phyloP scores from a whole-genome alignment of 1,140 invertebrate species.

The Olivierus martensii region DNA sequence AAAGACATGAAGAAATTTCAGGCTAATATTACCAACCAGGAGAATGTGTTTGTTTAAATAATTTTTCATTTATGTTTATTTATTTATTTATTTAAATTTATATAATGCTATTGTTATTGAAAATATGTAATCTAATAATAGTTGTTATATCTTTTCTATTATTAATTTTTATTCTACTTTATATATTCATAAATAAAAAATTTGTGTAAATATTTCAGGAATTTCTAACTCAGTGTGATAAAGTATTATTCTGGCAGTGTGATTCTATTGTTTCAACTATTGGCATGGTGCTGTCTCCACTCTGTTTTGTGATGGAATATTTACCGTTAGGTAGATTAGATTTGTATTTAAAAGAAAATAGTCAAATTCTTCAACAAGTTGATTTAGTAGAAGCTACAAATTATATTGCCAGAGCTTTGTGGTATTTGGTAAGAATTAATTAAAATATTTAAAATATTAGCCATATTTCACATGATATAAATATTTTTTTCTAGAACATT shows the following conservation, averaged over 20 bases:
- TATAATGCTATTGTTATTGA: too few species aligned
- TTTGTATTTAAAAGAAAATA: conserved; percentile 45
- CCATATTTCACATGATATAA: too few species aligned
- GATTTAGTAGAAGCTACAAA: conserved; percentile 63
- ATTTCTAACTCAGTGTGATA: conserved; percentile 54
- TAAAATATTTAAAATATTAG: background rate
- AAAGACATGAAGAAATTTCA: too few species aligned
- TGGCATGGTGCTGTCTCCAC: conserved; percentile 55
- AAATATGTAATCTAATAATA: too few species aligned
- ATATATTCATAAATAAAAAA: too few species aligned
- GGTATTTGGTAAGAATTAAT: conserved; percentile 46
- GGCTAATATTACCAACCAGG: too few species aligned
- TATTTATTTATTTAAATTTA: too few species aligned
- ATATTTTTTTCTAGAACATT: too few species aligned
- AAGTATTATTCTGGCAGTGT: conserved; percentile 58
- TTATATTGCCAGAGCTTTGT: conserved; percentile 59
- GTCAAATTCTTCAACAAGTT: conserved; percentile 39
- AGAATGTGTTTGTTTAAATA: too few species aligned
- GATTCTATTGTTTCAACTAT: conserved; percentile 53
- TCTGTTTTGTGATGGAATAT: conserved; percentile 68
- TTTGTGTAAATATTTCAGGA: conserved; percentile 40
- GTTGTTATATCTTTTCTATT: too few species aligned
- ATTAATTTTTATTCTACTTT: too few species aligned
- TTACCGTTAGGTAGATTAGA: conserved; percentile 60
- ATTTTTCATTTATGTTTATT: too few species aligned